These are phyloP conservation scores for Mycalesis mineus DNA, from an alignment of 2,888 invertebrate genomes.

Conservation along the genomic window DNA sequence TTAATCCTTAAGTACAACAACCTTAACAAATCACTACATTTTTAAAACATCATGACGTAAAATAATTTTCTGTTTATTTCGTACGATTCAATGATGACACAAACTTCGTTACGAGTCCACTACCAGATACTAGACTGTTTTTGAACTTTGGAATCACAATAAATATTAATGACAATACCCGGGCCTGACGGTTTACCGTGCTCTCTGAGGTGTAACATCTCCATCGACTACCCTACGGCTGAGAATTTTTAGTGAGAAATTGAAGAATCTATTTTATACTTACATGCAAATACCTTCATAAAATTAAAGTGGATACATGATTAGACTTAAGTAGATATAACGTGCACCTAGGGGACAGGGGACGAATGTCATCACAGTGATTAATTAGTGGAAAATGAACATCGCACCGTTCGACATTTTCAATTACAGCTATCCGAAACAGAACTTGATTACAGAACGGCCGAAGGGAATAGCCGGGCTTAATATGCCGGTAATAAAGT, in stretches of 20 bases:
- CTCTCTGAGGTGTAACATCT: no score
- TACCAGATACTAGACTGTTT: no score
- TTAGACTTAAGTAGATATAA: slow-evolving; percentile 14
- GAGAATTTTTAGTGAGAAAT: no score
- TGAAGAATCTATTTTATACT: no score
- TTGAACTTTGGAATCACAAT: no score
- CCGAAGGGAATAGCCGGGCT: slow-evolving; percentile 55
- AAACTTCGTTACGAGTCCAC: no score
- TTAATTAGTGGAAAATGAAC: slow-evolving; percentile 78
- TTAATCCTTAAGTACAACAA: background rate
- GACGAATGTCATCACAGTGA: slow-evolving; percentile 68
- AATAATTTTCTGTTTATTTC: no score
- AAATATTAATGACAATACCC: no score
- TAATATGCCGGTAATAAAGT: slow-evolving; percentile 53
- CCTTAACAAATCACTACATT: background rate
- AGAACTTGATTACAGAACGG: slow-evolving; percentile 55
- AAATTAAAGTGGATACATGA: slow-evolving; percentile 5
- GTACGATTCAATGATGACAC: background rate
- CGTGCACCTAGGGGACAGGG: slow-evolving; percentile 33
- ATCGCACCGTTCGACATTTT: slow-evolving; percentile 69
- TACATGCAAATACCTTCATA: background rate
- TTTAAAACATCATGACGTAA: no score
- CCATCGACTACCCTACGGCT: no score
- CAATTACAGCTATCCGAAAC: slow-evolving; percentile 66
- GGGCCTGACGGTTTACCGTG: no score